Evolutionary conservation across 2,113 vertebrate species (phyloP).

Genomic region (Hippoglossus stenolepis): DNA sequence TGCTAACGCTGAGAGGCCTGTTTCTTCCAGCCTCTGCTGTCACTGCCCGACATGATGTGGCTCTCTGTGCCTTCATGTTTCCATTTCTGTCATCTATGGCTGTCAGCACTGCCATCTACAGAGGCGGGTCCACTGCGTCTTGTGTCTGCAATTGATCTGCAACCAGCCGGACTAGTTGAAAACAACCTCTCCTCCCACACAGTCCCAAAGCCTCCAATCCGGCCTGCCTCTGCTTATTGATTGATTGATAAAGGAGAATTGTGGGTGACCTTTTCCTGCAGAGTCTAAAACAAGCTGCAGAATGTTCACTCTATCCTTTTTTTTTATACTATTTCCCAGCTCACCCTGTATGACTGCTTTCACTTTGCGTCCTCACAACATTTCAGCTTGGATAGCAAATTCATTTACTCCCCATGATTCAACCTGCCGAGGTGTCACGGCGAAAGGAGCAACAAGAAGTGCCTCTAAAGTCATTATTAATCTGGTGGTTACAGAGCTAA

Average conservation of each 20-base stretch:
- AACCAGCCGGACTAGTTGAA: conserved; percentile 6
- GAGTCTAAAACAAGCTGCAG: neutral
- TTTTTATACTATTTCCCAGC: neutral
- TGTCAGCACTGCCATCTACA: neutral
- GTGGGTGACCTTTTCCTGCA: neutral
- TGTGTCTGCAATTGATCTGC: conserved; percentile 19
- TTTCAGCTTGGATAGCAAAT: conserved; percentile 36
- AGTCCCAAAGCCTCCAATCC: conserved; percentile 12
- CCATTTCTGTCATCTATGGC: neutral
- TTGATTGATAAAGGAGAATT: neutral
- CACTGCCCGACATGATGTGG: neutral
- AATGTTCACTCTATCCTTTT: neutral
- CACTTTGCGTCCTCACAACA: conserved; percentile 9
- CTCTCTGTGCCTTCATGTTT: neutral
- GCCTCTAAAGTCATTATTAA: conserved; percentile 52
- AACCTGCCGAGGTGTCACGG: conserved; percentile 34
- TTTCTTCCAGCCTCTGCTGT: neutral
- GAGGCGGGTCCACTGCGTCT: neutral
- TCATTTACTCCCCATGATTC: conserved; percentile 29
- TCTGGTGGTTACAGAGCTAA: conserved; percentile 48
- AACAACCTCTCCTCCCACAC: conserved; percentile 2
- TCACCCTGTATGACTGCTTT: neutral
- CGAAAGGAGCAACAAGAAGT: conserved; percentile 39
- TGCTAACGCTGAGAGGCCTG: neutral
- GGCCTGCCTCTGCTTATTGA: conserved; percentile 3